Evolutionary conservation across 2,113 vertebrate genomes (phyloP).

Genomic region (Condylura cristata): DNA sequence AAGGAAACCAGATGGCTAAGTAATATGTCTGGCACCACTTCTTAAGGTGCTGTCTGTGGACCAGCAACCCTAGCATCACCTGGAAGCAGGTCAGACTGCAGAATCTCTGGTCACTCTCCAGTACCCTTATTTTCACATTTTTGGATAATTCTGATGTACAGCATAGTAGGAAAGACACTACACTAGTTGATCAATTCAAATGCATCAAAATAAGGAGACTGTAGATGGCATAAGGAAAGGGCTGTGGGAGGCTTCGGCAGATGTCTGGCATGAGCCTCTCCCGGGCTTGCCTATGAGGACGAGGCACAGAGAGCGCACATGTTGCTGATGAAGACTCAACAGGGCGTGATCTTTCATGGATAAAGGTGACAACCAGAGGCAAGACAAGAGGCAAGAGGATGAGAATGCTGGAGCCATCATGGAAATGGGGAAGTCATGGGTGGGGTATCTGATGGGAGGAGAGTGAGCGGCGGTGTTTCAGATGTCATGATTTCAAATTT

Average conservation of each 20-base stretch:
- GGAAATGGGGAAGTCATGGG: not conserved
- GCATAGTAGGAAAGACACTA: not conserved
- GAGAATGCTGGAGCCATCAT: not conserved
- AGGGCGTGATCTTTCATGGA: fast-evolving
- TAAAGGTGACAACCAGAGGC: not conserved
- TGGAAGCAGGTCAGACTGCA: not conserved
- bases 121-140: not conserved
- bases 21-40: not conserved
- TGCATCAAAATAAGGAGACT: not conserved
- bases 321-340: not conserved
- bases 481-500: not conserved
- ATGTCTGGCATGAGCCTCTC: not conserved
- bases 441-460: not conserved
- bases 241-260: no score
- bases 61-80: not conserved
- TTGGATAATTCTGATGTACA: not conserved
- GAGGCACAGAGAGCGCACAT: not conserved
- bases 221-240: not conserved
- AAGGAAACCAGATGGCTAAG: not conserved
- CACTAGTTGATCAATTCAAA: not conserved
- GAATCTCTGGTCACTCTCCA: not conserved
- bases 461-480: not conserved
- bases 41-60: not conserved
- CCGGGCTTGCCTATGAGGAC: not conserved
- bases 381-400: fast-evolving